phyloP scores from a whole-genome alignment of 2,113 vertebrate species.

The Donacobius atricapilla region DNA sequence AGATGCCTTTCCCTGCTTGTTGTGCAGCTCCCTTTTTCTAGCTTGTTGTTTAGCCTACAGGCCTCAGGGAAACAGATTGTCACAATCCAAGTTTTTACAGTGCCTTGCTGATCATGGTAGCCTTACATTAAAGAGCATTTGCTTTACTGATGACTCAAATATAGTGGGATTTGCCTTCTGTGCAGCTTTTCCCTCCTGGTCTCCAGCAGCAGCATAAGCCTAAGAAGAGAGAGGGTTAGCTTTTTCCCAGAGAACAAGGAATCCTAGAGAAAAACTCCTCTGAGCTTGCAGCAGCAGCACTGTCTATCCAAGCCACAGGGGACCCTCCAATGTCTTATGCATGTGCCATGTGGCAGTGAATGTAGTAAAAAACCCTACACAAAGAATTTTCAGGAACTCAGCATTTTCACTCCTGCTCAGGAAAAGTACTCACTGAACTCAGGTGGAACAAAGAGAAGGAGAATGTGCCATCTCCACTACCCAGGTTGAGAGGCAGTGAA shows the following conservation, averaged over 20 bases:
- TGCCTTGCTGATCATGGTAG: neutral
- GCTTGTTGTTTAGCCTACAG: neutral
- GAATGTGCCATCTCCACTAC: neutral
- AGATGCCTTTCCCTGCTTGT: neutral
- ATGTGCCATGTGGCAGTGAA: neutral
- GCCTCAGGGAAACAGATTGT: neutral
- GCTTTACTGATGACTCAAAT: neutral
- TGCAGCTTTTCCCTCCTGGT: neutral
- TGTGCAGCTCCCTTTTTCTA: neutral
- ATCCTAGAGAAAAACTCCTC: neutral
- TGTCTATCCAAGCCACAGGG: neutral
- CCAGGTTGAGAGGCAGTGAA: neutral
- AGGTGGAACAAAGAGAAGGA: neutral
- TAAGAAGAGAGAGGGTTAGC: neutral
- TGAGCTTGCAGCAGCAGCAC: neutral
- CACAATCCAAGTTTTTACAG: neutral
- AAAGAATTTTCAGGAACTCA: neutral
- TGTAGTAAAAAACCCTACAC: neutral
- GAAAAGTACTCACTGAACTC: neutral
- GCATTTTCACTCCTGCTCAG: neutral
- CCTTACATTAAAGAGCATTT: neutral
- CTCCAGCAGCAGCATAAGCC: neutral
- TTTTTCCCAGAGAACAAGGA: neutral
- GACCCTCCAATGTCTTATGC: neutral
- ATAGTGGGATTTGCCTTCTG: neutral